Percentiles rank a stretch among this genome's conserved stretches.
phyloP scores from a whole-genome alignment of 2,113 vertebrate genomes.

The Cyphomyrus plagiostoma region DNA sequence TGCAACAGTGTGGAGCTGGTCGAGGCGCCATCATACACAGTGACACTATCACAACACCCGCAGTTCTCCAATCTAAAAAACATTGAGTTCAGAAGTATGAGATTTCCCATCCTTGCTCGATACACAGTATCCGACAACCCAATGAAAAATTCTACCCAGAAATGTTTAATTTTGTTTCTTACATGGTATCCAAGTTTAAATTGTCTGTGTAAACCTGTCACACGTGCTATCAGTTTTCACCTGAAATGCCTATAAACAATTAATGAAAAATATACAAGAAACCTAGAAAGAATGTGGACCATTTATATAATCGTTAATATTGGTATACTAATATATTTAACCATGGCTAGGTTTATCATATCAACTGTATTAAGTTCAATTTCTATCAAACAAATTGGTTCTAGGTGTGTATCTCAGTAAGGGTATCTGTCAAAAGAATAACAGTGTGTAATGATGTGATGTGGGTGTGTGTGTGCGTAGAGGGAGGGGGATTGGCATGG shows the following conservation, averaged over 20 bases:
- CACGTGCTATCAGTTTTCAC: neutral
- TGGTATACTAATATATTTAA: neutral
- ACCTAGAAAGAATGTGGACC: neutral
- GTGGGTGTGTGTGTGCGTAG: too few species aligned
- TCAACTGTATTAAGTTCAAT: too few species aligned
- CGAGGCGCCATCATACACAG: neutral
- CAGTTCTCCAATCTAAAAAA: constrained; percentile 7
- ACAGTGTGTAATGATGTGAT: too few species aligned
- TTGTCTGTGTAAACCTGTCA: neutral
- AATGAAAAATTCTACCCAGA: neutral
- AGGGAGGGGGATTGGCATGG: too few species aligned
- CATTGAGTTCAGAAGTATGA: neutral
- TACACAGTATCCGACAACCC: neutral
- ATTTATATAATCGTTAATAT: neutral
- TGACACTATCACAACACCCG: neutral
- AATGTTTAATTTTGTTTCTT: neutral
- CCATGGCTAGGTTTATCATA: too few species aligned
- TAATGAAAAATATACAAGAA: neutral
- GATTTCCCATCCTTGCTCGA: neutral
- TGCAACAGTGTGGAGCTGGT: neutral
- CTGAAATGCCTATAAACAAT: neutral
- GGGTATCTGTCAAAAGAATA: too few species aligned
- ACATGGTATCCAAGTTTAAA: neutral
- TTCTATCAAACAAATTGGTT: too few species aligned
- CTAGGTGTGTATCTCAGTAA: too few species aligned